Evolutionary conservation across 2,797 vertebrate species (phyloP).

Genomic region (Trachurus trachurus): DNA sequence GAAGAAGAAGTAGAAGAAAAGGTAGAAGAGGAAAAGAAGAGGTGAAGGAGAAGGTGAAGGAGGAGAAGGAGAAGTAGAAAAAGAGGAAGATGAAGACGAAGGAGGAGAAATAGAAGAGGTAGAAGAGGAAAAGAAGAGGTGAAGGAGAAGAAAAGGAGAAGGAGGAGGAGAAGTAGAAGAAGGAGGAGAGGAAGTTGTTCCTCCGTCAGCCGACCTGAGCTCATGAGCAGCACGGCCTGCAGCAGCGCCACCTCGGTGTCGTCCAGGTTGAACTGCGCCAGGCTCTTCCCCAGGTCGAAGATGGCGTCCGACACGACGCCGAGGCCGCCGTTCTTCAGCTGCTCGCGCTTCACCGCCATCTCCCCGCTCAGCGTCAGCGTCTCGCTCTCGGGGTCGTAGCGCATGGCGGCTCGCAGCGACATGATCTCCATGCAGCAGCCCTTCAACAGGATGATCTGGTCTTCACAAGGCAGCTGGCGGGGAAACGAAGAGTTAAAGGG

Average conservation of each 20-base stretch:
- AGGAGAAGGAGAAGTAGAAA: too few relatives aligned
- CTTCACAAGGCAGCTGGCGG: conserved; percentile 93
- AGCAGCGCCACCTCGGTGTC: conserved; percentile 96
- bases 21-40: too few relatives aligned
- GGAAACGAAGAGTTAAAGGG: neutral
- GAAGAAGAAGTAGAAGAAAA: too few relatives aligned
- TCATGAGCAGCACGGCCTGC: conserved; percentile 96
- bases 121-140: too few relatives aligned
- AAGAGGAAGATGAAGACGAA: too few relatives aligned
- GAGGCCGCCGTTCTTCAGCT: conserved; percentile 94
- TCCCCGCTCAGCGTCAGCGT: conserved; percentile 94
- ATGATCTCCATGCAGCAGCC: conserved; percentile 99
- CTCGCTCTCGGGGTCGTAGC: conserved; percentile 94
- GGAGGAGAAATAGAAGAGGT: too few relatives aligned
- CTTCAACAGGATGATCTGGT: conserved; percentile 96
- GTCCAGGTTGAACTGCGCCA: conserved; percentile 95
- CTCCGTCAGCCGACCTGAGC: conserved; percentile 84
- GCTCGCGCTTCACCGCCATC: conserved; percentile 94
- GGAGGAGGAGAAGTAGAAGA: too few relatives aligned
- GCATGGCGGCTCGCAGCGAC: conserved; percentile 93
- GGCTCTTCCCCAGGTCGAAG: conserved; percentile 95
- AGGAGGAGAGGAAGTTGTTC: too few relatives aligned
- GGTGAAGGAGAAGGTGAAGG: too few relatives aligned
- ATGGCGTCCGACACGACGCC: conserved; percentile 96
- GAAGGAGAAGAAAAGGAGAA: too few relatives aligned